phyloP scores from a whole-genome alignment of 2,797 vertebrate genomes.

The Falco berigora region DNA sequence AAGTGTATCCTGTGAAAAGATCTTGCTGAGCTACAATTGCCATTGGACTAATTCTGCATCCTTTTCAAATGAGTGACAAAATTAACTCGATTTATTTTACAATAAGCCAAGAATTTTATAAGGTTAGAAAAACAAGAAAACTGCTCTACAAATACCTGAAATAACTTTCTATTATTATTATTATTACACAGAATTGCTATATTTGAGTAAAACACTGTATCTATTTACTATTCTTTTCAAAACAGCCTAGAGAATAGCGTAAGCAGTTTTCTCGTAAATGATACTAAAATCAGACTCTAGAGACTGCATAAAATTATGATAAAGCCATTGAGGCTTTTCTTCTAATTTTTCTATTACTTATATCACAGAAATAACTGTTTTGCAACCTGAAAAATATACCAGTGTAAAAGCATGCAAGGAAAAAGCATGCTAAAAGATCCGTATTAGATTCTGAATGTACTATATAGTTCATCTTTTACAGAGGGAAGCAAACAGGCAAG shows the following conservation, averaged over 20 bases:
- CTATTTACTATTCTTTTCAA: neutral
- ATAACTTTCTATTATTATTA: neutral
- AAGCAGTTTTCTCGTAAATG: neutral
- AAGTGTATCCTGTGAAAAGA: neutral
- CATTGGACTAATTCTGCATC: neutral
- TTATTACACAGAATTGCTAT: neutral
- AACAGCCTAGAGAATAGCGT: neutral
- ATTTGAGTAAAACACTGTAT: neutral
- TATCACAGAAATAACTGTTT: neutral
- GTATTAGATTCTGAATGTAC: neutral
- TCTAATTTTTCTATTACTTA: neutral
- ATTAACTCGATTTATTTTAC: neutral
- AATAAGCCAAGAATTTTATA: neutral
- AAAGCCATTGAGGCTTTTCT: neutral
- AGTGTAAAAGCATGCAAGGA: neutral
- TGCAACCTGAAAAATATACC: neutral
- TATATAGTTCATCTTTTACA: neutral
- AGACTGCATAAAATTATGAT: neutral
- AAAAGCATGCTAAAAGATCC: neutral
- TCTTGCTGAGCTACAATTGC: neutral
- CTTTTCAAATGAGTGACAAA: neutral
- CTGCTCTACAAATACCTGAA: neutral
- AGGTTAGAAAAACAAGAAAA: neutral
- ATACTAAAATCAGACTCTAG: neutral
- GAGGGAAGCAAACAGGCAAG: neutral